A percentile compares a stretch with the other conserved stretches of the same genome.
Conservation (phyloP, 2,797 vertebrate genomes). For the Siniperca undulata region DNA sequence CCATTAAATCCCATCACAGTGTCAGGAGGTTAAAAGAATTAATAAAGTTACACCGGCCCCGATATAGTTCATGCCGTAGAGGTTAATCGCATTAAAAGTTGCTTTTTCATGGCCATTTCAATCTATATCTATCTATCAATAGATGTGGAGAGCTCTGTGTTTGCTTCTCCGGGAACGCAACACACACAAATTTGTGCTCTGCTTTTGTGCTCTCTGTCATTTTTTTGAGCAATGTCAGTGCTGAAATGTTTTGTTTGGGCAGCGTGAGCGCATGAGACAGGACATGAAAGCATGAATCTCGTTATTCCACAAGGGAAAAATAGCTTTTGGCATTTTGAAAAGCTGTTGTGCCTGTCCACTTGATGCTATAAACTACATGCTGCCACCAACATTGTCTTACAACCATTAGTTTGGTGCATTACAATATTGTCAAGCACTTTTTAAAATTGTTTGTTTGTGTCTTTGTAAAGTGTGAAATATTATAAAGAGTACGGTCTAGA, state of each 20-base stretch:
- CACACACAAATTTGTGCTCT: no score
- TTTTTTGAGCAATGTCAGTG: background rate
- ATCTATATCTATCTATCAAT: no score
- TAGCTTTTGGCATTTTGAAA: background rate
- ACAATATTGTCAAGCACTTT: background rate
- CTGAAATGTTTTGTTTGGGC: background rate
- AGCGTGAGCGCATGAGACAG: background rate
- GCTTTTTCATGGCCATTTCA: no score
- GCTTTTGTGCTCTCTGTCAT: background rate
- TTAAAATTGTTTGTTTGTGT: background rate
- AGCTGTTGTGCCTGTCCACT: background rate
- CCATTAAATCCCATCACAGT: background rate
- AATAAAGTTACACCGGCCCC: background rate
- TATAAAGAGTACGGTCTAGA: no score
- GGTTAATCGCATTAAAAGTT: no score
- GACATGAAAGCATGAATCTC: background rate
- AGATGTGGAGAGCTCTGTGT: background rate
- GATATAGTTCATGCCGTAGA: no score
- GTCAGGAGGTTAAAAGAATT: background rate
- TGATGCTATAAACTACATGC: background rate
- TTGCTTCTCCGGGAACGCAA: no score
- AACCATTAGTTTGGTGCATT: background rate
- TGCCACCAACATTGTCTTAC: background rate
- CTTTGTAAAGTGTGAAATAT: background rate
- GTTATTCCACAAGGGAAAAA: background rate